Evolutionary conservation across 2,113 vertebrate species (phyloP).

Genomic region (Erinaceus europaeus): DNA sequence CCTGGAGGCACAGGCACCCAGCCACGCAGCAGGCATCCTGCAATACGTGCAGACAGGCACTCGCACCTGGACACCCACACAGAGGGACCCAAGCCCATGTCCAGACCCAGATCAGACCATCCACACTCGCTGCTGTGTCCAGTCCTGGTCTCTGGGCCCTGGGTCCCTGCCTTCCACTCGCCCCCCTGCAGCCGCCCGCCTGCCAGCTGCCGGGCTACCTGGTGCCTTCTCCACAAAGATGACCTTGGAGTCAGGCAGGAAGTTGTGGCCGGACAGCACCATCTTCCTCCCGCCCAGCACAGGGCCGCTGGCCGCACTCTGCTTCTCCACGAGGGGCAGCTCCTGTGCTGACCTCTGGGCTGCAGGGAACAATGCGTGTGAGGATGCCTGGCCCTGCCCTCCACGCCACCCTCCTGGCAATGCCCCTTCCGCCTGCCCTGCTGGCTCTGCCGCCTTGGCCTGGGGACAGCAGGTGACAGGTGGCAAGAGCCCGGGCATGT

Average conservation of each 20-base stretch:
- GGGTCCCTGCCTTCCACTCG: too few relatives aligned
- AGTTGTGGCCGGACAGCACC: slow-evolving; percentile 94
- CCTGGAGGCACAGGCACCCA: not conserved
- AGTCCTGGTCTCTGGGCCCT: too few relatives aligned
- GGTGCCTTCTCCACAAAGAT: slow-evolving; percentile 98
- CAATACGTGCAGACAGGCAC: too few relatives aligned
- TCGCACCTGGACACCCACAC: too few relatives aligned
- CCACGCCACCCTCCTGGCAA: too few relatives aligned
- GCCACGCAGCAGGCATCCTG: too few relatives aligned
- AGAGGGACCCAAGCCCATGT: too few relatives aligned
- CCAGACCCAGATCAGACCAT: too few relatives aligned
- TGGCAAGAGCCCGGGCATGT: not conserved
- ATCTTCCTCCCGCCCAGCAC: slow-evolving; percentile 94
- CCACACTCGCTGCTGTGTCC: too few relatives aligned
- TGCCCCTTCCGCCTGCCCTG: too few relatives aligned
- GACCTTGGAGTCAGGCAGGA: slow-evolving; percentile 96
- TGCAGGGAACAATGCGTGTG: slow-evolving; percentile 46
- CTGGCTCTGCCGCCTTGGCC: too few relatives aligned
- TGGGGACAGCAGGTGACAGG: not conserved
- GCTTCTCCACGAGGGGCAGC: slow-evolving; percentile 97
- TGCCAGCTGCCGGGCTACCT: slow-evolving; percentile 78
- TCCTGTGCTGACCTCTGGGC: slow-evolving; percentile 98
- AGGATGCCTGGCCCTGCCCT: not conserved
- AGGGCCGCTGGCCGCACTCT: slow-evolving; percentile 91
- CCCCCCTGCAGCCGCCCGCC: too few relatives aligned